Percentiles rank a stretch among this genome's conserved stretches.
Evolutionary conservation across 2,888 invertebrate species (phyloP).

Genomic region (Epinotia ramella): DNA sequence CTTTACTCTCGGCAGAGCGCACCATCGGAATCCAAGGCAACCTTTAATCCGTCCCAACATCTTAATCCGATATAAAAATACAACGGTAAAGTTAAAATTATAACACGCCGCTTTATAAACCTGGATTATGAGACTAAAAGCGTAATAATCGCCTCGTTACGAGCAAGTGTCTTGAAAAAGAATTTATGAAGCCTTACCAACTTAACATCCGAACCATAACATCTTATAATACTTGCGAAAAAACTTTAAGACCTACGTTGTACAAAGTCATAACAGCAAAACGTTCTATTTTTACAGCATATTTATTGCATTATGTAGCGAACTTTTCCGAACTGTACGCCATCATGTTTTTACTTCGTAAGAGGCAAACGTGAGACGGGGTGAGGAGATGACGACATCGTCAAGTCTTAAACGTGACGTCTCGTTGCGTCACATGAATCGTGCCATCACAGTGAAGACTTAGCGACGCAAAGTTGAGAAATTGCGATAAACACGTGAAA

Average conservation of each 20-base stretch:
- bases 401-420: background rate
- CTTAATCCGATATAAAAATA: too few species aligned
- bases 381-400: background rate
- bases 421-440: background rate
- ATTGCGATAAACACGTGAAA: background rate
- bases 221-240: conserved; percentile 4
- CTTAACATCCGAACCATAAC: background rate
- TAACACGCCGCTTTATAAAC: too few species aligned
- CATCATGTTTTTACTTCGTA: background rate
- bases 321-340: background rate
- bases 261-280: conserved; percentile 13
- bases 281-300: background rate
- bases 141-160: too few species aligned
- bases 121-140: too few species aligned
- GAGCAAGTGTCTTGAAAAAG: too few species aligned
- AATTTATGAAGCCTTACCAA: background rate
- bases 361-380: background rate
- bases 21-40: too few species aligned
- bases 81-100: too few species aligned
- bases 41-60: too few species aligned
- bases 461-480: background rate
- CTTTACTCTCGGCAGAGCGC: too few species aligned
- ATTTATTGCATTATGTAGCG: conserved; percentile 1
- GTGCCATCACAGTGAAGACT: background rate
- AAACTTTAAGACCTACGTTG: background rate